A percentile compares a stretch with the other conserved stretches of the same genome.
Conservation (phyloP, 2,113 vertebrate genomes). For the Mungos mungo region DNA sequence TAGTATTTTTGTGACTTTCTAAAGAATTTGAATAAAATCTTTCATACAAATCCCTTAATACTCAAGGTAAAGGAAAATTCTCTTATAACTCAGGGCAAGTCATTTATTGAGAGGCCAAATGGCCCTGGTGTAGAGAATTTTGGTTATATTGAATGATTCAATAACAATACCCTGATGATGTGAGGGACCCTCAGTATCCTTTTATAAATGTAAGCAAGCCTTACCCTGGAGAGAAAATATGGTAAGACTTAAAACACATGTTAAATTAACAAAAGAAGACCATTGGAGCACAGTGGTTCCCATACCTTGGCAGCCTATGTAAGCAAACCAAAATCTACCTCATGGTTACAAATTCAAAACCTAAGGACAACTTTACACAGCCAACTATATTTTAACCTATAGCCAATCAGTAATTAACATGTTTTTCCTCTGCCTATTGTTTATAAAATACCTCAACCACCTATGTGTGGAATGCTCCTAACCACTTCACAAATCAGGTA, state of each 20-base stretch:
- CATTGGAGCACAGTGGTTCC: not conserved
- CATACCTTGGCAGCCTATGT: not conserved
- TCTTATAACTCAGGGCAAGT: not conserved
- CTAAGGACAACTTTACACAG: not conserved
- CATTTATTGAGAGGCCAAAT: not conserved
- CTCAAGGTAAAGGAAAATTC: not conserved
- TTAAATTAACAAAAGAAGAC: not conserved
- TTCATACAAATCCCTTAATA: not conserved
- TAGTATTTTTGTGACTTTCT: not conserved
- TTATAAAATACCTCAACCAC: not conserved
- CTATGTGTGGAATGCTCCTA: not conserved
- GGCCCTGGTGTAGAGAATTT: not conserved
- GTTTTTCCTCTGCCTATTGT: not conserved
- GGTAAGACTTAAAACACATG: not conserved
- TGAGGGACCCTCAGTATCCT: rapidly evolving
- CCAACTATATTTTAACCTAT: not conserved
- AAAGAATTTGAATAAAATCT: not conserved
- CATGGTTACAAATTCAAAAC: not conserved
- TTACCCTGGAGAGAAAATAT: not conserved
- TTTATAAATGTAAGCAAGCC: not conserved
- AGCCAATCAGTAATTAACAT: not conserved
- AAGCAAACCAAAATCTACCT: not conserved
- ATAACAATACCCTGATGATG: not conserved
- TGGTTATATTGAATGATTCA: not conserved
- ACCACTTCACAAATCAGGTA: not conserved